Conservation (phyloP, 2,888 invertebrate genomes). For the Eupithecia dodoneata region DNA sequence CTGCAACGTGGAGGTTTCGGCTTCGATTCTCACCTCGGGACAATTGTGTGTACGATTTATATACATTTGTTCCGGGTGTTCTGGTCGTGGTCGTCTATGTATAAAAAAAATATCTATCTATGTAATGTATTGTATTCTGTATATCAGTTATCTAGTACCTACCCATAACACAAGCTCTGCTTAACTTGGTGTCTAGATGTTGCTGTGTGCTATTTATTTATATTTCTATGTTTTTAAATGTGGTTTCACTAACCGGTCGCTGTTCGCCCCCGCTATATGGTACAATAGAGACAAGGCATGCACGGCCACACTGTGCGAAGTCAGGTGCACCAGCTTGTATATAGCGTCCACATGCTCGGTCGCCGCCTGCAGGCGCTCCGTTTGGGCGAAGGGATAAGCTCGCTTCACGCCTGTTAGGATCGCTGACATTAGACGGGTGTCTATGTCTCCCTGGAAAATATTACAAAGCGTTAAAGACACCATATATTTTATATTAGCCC, state of each 20-base stretch:
- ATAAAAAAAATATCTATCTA: too few species aligned
- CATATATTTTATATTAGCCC: too few species aligned
- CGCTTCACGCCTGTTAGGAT: conserved; percentile 92
- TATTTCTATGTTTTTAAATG: not conserved
- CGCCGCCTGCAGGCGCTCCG: conserved; percentile 80
- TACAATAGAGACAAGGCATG: conserved; percentile 82
- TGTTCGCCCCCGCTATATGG: conserved; percentile 72
- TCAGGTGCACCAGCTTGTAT: conserved; percentile 90
- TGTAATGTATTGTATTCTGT: too few species aligned
- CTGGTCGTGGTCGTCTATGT: too few species aligned
- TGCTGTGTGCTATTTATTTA: too few species aligned
- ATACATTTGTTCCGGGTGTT: too few species aligned
- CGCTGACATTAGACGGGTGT: conserved; percentile 90
- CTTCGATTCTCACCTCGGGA: too few species aligned
- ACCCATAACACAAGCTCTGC: too few species aligned
- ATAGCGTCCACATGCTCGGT: conserved; percentile 87
- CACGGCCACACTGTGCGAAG: conserved; percentile 85
- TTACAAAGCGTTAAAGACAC: not conserved
- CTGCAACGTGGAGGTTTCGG: too few species aligned
- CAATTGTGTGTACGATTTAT: too few species aligned
- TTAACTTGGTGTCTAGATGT: too few species aligned
- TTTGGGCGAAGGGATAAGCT: conserved; percentile 92
- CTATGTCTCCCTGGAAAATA: conserved; percentile 86
- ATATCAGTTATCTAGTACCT: too few species aligned
- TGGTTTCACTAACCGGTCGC: conserved; percentile 80